phyloP scores from a whole-genome alignment of 2,113 vertebrate genomes.

The Marmota flaviventris region DNA sequence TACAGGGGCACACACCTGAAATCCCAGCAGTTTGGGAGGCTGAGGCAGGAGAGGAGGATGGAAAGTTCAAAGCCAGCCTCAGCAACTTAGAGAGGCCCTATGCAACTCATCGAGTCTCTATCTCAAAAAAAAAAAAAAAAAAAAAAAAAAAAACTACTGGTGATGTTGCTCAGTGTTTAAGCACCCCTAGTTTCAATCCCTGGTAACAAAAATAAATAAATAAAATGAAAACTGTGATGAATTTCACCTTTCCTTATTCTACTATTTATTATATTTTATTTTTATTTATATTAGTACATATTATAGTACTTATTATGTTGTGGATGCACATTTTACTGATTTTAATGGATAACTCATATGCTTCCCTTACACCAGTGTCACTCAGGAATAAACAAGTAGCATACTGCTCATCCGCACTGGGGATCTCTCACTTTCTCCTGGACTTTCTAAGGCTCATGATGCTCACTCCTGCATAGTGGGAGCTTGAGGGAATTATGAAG shows the following conservation, averaged over 20 bases:
- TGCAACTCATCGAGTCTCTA: too few species aligned
- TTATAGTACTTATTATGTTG: background rate
- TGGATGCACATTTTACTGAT: background rate
- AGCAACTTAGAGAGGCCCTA: too few species aligned
- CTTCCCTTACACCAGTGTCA: background rate
- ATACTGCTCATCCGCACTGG: background rate
- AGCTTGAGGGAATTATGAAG: background rate
- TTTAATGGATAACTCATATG: rapidly evolving
- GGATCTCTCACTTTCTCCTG: background rate
- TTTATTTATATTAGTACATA: background rate
- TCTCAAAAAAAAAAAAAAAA: too few species aligned
- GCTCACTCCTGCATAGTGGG: background rate
- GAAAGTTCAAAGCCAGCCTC: too few species aligned
- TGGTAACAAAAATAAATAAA: too few species aligned
- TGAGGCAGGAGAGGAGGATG: too few species aligned
- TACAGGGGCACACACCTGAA: too few species aligned
- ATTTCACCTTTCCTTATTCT: background rate
- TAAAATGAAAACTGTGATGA: background rate
- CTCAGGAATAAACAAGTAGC: background rate
- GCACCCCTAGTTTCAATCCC: too few species aligned
- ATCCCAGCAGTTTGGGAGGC: too few species aligned
- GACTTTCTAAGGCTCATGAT: background rate
- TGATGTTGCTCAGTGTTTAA: too few species aligned
- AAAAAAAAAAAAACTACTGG: too few species aligned
- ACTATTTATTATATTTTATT: background rate